phyloP scores from a whole-genome alignment of 2,797 vertebrate genomes.

The Ciconia nigra region DNA sequence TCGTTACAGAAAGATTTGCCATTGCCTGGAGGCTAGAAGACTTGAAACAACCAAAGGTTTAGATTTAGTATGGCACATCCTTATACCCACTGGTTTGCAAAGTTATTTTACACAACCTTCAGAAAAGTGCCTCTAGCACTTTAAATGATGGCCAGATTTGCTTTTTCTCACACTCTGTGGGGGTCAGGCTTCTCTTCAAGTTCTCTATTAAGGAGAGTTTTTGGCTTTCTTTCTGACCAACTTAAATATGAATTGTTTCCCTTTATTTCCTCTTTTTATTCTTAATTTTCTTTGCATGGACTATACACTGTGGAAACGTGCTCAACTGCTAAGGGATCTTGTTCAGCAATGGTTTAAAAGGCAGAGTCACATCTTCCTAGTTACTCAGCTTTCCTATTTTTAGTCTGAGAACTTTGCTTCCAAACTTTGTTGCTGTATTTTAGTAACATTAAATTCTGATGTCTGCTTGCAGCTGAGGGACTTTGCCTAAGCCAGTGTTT shows the following conservation, averaged over 20 bases:
- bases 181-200: neutral
- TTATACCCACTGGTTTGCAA: neutral
- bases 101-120: neutral
- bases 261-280: neutral
- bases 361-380: neutral
- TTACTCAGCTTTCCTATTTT: neutral
- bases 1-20: neutral
- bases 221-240: neutral
- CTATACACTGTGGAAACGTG: neutral
- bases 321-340: neutral
- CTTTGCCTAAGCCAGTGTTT: neutral
- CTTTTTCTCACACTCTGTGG: neutral
- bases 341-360: neutral
- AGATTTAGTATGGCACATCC: neutral
- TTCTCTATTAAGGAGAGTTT: neutral
- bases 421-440: neutral
- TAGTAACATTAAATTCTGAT: neutral
- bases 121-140: conserved; percentile 15
- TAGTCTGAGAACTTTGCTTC: neutral
- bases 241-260: neutral
- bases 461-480: neutral
- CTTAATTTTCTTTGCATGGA: neutral
- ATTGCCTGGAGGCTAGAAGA: neutral
- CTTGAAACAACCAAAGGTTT: neutral
- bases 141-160: neutral